phyloP scores from a whole-genome alignment of 2,797 vertebrate genomes.

The Anas bernieri region DNA sequence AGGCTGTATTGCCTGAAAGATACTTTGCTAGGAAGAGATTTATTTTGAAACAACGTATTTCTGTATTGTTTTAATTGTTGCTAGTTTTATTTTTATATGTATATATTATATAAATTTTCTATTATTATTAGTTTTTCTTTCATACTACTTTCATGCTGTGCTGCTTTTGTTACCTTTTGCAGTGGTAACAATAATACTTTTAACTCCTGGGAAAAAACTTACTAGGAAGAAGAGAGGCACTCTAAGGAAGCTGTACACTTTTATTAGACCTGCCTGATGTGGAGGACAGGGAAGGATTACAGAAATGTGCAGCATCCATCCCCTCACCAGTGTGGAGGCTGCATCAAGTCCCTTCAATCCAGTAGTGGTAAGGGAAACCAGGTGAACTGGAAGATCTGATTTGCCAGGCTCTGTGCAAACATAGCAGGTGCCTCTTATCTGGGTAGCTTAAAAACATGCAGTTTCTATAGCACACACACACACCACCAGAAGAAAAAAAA shows the following conservation, averaged over 20 bases:
- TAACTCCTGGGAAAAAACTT: background rate
- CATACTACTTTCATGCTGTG: background rate
- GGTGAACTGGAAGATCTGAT: constrained; percentile 32
- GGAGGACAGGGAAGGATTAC: background rate
- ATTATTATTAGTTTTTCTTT: background rate
- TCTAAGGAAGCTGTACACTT: background rate
- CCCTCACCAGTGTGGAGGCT: background rate
- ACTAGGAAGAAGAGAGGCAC: background rate
- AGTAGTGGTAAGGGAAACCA: background rate
- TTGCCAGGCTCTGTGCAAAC: constrained; percentile 23
- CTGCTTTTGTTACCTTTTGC: background rate
- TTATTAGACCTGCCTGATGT: background rate
- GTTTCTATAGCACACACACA: background rate
- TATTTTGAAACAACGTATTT: background rate
- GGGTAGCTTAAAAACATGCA: background rate
- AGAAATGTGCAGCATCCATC: background rate
- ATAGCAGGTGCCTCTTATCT: background rate
- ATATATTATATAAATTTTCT: background rate
- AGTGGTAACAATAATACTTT: background rate
- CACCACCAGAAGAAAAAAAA: background rate
- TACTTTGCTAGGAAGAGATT: background rate
- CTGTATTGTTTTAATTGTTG: background rate
- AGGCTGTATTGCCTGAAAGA: background rate
- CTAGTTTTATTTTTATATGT: background rate
- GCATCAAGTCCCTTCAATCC: background rate